Percentiles rank a stretch among this genome's conserved stretches.
Evolutionary conservation across 2,113 vertebrate genomes (phyloP).

Genomic region (Syrmaticus mikado): DNA sequence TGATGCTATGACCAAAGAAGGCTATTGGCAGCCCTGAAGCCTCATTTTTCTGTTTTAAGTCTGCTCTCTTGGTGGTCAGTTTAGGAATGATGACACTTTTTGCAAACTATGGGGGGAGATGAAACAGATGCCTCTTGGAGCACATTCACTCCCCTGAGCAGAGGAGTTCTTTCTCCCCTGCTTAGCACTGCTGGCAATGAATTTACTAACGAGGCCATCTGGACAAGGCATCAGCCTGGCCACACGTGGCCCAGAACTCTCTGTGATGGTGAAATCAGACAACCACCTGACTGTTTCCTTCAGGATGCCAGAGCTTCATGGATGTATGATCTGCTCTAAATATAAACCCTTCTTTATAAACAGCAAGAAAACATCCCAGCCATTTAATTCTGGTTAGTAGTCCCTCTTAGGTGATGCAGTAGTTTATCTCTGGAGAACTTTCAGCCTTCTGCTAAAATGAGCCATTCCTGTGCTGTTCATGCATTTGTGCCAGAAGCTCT

Average conservation of each 20-base stretch:
- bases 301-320: background rate
- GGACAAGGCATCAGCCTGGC: background rate
- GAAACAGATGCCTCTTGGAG: background rate
- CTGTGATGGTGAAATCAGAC: background rate
- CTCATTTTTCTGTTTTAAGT: background rate
- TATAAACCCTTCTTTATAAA: conserved; percentile 33
- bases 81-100: background rate
- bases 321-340: background rate
- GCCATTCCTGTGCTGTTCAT: fast-evolving
- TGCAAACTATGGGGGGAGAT: background rate
- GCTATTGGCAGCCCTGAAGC: background rate
- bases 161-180: background rate
- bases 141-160: background rate
- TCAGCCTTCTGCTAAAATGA: background rate
- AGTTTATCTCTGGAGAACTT: background rate
- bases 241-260: background rate
- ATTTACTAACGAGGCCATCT: conserved; percentile 2
- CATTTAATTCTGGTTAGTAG: background rate
- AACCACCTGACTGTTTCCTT: background rate
- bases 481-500: background rate
- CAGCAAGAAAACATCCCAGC: background rate
- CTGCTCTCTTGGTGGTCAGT: background rate
- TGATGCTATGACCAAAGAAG: background rate
- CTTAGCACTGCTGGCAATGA: background rate
- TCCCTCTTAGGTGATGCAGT: background rate